Evolutionary conservation across 2,888 invertebrate genomes (phyloP).

Genomic region (Hyles lineata): DNA sequence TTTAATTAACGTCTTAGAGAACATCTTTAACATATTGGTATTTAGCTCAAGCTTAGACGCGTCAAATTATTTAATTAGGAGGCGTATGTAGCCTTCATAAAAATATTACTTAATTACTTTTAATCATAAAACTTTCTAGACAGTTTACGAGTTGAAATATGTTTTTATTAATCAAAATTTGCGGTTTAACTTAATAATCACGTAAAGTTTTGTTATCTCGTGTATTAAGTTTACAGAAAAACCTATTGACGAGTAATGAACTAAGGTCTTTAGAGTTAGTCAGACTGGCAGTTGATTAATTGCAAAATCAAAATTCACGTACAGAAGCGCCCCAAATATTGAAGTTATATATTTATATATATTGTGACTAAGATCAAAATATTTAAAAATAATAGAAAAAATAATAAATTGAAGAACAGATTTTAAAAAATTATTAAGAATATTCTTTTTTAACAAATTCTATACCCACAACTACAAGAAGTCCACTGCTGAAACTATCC

Average conservation of each 20-base stretch:
- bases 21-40: background rate
- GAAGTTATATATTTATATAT: too few relatives aligned
- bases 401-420: too few relatives aligned
- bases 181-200: background rate
- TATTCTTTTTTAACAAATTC: too few relatives aligned
- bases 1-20: background rate
- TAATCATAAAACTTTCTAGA: conserved; percentile 20
- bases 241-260: background rate
- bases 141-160: conserved; percentile 3
- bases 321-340: too few relatives aligned
- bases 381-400: too few relatives aligned
- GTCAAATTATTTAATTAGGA: conserved; percentile 1
- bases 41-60: background rate
- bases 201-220: background rate
- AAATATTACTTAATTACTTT: conserved; percentile 10
- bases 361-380: too few relatives aligned
- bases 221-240: background rate
- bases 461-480: too few relatives aligned
- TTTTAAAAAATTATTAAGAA: too few relatives aligned
- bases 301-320: too few relatives aligned
- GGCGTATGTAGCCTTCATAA: background rate
- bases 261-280: background rate
- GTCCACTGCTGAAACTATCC: too few relatives aligned
- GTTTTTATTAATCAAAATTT: background rate
- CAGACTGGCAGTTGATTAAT: background rate